Conservation (phyloP, 2,888 invertebrate genomes). For the Luperina nickerlii region DNA sequence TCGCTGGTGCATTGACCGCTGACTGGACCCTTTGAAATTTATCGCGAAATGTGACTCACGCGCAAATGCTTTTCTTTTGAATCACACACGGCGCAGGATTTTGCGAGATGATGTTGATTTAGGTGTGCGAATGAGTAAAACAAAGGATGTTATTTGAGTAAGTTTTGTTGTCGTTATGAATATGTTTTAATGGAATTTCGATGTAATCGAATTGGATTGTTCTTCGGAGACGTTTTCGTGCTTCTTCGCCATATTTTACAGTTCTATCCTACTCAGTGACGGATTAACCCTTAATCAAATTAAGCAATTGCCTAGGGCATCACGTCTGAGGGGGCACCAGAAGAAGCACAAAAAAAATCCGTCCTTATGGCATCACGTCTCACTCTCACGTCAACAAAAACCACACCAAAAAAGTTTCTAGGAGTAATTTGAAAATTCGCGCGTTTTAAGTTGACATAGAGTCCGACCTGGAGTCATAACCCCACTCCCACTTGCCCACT, state of each 20-base stretch:
- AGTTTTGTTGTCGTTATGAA: conserved; percentile 1
- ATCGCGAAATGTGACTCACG: conserved; percentile 82
- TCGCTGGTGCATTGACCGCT: conserved; percentile 71
- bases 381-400: too few species aligned
- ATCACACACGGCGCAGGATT: conserved; percentile 69
- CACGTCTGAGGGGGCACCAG: too few species aligned
- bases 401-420: too few species aligned
- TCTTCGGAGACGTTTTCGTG: background rate
- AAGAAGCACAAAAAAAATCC: too few species aligned
- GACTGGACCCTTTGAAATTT: conserved; percentile 72
- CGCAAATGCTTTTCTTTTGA: conserved; percentile 82
- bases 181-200: conserved; percentile 14
- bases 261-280: background rate
- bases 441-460: too few species aligned
- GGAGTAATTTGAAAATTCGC: too few species aligned
- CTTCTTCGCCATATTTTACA: background rate
- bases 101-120: conserved; percentile 46
- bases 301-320: too few species aligned
- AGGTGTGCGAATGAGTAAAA: conserved; percentile 43
- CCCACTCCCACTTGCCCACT: too few species aligned
- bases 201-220: background rate
- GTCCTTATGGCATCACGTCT: too few species aligned
- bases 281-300: too few species aligned
- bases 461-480: too few species aligned
- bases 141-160: conserved; percentile 31